phyloP scores from a whole-genome alignment of 2,797 vertebrate genomes.

The Nyctibius grandis region DNA sequence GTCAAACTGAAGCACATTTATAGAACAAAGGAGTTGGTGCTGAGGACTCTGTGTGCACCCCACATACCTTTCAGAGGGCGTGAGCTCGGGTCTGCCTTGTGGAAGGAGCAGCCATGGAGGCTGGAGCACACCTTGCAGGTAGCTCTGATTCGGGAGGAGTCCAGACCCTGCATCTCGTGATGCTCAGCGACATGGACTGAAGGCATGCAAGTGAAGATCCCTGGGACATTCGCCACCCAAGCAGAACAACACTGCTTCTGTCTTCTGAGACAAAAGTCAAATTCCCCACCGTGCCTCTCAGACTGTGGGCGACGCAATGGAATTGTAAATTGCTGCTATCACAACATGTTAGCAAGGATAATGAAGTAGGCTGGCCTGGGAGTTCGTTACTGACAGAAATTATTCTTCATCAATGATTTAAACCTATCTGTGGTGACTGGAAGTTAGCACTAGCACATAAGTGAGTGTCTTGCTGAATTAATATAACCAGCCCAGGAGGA shows the following conservation, averaged over 20 bases:
- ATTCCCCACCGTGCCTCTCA: rapidly evolving
- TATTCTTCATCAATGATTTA: neutral
- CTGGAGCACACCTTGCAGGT: rapidly evolving
- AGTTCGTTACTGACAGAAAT: neutral
- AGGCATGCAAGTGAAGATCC: neutral
- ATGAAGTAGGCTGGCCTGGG: neutral
- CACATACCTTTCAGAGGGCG: neutral
- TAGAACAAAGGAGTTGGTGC: neutral
- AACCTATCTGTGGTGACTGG: neutral
- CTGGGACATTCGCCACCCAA: neutral
- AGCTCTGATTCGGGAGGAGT: rapidly evolving
- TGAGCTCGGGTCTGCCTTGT: neutral
- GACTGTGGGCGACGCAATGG: neutral
- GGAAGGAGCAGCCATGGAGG: neutral
- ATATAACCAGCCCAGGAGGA: rapidly evolving
- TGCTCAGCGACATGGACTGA: neutral
- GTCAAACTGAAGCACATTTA: neutral
- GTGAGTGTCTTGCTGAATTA: neutral
- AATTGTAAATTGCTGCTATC: neutral
- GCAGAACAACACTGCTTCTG: neutral
- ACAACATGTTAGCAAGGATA: neutral
- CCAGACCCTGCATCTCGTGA: neutral
- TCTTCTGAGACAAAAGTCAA: neutral
- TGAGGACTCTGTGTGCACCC: neutral
- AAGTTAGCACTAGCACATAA: neutral